These are phyloP conservation scores for Agrenia bidenticulata DNA, from an alignment of 2,888 invertebrate species.

Conservation along the genomic window DNA sequence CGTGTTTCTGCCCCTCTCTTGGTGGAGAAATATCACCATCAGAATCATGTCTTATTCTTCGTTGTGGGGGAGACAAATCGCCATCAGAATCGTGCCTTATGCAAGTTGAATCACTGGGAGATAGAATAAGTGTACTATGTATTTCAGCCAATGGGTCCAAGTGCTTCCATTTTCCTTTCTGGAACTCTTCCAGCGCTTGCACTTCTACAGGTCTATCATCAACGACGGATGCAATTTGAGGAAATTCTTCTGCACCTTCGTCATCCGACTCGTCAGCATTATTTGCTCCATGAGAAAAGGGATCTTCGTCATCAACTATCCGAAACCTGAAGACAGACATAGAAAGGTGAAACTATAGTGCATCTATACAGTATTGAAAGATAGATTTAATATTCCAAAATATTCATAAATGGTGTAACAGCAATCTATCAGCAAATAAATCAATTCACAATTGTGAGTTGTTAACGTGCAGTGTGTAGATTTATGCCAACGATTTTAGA, in stretches of 20 bases:
- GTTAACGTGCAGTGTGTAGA: too few relatives aligned
- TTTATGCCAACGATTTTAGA: too few relatives aligned
- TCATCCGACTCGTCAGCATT: conserved; percentile 49
- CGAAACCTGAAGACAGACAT: conserved; percentile 63
- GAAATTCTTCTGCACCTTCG: conserved; percentile 80
- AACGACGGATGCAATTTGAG: conserved; percentile 82
- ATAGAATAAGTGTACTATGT: too few relatives aligned
- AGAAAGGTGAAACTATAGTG: background rate
- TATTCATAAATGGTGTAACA: too few relatives aligned
- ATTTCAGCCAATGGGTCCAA: conserved; percentile 5
- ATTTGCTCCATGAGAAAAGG: conserved; percentile 13
- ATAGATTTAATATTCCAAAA: background rate
- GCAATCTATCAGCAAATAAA: too few relatives aligned
- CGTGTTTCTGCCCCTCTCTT: conserved; percentile 43
- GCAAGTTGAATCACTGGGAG: conserved; percentile 6
- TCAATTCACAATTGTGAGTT: too few relatives aligned
- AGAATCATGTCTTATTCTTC: conserved; percentile 49
- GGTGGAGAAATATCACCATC: conserved; percentile 54
- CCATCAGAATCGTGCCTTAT: conserved; percentile 53
- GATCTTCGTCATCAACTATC: conserved; percentile 86
- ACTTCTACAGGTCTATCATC: conserved; percentile 76
- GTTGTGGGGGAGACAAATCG: conserved; percentile 54
- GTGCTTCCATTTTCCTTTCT: conserved; percentile 47
- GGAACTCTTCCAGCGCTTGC: conserved; percentile 54
- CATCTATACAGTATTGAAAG: background rate